Conservation (phyloP, 2,113 vertebrate species). For the Ictidomys tridecemlineatus region DNA sequence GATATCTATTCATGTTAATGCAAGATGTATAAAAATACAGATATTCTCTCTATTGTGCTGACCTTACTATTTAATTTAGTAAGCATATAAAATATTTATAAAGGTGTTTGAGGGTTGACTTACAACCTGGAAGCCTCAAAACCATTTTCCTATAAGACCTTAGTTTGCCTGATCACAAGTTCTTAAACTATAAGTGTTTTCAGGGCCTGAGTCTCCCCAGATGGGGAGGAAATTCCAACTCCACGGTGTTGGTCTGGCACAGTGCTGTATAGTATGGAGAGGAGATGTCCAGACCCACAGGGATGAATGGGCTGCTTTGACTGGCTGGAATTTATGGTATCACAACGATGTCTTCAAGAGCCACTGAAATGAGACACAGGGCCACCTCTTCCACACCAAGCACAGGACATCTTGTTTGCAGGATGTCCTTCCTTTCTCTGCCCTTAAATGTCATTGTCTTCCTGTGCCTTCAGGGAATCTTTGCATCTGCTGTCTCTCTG, state of each 20-base stretch:
- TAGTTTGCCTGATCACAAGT: not conserved
- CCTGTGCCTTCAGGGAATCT: not conserved
- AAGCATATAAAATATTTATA: not conserved
- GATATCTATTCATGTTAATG: not conserved
- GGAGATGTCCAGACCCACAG: not conserved
- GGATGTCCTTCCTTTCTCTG: not conserved
- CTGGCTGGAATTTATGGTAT: not conserved
- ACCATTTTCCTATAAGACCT: not conserved
- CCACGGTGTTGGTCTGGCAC: not conserved
- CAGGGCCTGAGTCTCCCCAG: not conserved
- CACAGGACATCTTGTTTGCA: not conserved
- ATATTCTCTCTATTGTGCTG: not conserved
- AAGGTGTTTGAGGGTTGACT: not conserved
- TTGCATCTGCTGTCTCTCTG: not conserved
- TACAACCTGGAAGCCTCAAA: not conserved
- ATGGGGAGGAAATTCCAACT: constrained; percentile 25
- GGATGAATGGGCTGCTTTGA: constrained; percentile 40
- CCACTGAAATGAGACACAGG: not conserved
- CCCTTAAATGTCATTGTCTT: not conserved
- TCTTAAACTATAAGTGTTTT: not conserved
- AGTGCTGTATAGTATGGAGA: not conserved
- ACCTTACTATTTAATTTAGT: not conserved
- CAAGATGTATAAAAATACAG: not conserved
- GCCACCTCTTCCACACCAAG: not conserved
- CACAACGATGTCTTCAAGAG: not conserved